phyloP scores from a whole-genome alignment of 2,888 invertebrate genomes.

The Phymatocera aterrima region DNA sequence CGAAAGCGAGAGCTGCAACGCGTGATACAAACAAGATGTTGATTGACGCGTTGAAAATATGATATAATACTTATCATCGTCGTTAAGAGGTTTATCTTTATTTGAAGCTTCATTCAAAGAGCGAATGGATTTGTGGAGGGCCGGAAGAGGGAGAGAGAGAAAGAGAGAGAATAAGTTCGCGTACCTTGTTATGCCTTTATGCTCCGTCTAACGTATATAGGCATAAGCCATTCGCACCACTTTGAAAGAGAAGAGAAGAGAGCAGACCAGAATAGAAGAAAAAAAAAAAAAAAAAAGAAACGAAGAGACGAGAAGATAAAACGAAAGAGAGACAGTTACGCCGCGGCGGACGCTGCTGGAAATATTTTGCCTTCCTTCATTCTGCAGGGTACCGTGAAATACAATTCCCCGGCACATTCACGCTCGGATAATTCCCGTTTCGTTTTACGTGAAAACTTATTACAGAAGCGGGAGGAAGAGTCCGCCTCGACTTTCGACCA shows the following conservation, averaged over 20 bases:
- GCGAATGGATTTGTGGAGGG: not conserved
- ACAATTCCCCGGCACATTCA: slow-evolving; percentile 73
- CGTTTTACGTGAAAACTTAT: slow-evolving; percentile 73
- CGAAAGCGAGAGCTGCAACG: not conserved
- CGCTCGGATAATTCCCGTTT: slow-evolving; percentile 72
- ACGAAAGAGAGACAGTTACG: not conserved
- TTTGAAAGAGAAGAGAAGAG: too few species aligned
- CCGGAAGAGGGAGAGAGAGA: not conserved
- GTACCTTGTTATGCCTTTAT: not conserved
- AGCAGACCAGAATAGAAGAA: too few species aligned
- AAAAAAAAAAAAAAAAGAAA: too few species aligned
- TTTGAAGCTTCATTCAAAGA: not conserved
- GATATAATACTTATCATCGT: not conserved
- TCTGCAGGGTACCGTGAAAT: slow-evolving; percentile 63
- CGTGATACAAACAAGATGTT: too few species aligned
- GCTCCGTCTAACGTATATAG: not conserved
- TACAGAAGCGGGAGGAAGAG: slow-evolving; percentile 57
- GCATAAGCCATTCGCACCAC: too few species aligned
- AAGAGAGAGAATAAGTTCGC: not conserved
- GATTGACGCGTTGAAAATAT: not conserved
- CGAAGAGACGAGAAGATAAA: too few species aligned
- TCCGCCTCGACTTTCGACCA: slow-evolving; percentile 59
- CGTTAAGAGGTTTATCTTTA: not conserved
- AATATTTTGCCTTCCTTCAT: slow-evolving; percentile 30
- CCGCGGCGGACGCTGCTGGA: not conserved